phyloP scores from a whole-genome alignment of 2,113 vertebrate species.

The Zosterops hypoxanthus region DNA sequence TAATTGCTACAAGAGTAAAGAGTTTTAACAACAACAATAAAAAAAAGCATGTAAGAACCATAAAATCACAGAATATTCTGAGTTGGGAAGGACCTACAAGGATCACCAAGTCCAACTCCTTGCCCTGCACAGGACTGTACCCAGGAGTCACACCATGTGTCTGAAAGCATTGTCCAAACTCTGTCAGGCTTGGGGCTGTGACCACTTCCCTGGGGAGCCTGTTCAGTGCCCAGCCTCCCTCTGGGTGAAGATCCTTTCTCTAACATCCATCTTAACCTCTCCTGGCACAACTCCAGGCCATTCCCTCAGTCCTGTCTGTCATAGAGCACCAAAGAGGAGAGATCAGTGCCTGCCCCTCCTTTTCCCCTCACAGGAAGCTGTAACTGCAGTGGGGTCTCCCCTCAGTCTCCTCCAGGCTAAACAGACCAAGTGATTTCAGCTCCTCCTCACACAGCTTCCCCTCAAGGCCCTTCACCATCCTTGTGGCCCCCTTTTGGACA shows the following conservation, averaged over 20 bases:
- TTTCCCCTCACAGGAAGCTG: neutral
- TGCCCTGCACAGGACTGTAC: neutral
- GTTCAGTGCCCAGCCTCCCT: neutral
- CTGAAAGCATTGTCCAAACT: fast-evolving
- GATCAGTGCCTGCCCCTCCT: neutral
- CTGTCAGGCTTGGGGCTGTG: neutral
- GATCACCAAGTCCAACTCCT: neutral
- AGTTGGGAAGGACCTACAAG: neutral
- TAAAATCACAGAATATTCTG: neutral
- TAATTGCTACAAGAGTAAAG: neutral
- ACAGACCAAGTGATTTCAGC: neutral
- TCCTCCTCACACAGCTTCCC: fast-evolving
- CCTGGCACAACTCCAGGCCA: neutral
- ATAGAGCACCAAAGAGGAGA: fast-evolving
- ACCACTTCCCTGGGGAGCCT: neutral
- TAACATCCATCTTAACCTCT: neutral
- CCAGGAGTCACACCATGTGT: neutral
- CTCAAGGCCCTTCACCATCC: neutral
- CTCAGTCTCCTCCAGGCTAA: neutral
- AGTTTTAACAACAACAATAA: neutral
- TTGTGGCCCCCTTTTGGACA: neutral
- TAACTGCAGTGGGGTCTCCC: neutral
- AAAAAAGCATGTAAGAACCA: neutral
- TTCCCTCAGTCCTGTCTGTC: neutral
- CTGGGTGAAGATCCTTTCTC: fast-evolving